Evolutionary conservation across 2,888 invertebrate species (phyloP), one percentile per base, ranked within the genome.

Genomic region (Galeruca laticollis): DNA sequence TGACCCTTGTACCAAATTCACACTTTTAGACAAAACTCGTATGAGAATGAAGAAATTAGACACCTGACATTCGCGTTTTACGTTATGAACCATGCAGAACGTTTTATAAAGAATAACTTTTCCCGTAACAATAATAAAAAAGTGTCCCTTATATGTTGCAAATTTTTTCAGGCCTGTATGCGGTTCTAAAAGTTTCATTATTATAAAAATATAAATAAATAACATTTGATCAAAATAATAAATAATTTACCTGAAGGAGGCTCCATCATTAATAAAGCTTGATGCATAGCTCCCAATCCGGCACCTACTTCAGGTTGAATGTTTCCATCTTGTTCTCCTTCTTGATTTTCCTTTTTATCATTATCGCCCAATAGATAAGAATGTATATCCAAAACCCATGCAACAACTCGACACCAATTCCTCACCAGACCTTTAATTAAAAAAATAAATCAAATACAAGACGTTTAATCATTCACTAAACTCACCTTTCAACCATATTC

Each of bases 311-410:
- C 82, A 8, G 78, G 80, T 5, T 78, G 79, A 20, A 71, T 73
- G 15, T 66, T 73, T 37, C 57, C 74, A 59, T 75, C 74, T 40
- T 77, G 75, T 20, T 76, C 75, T 82, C 74, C 83, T 77, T 75
- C 86, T 75, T 84, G 73, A 78, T 82, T 80, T 78, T 86, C 83
- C 43, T 76, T 77, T 40, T 78, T 82, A 56, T 81, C 80, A 60
- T 87, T 88, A 76, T 94, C 93, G 0, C 97, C 95, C 56, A 98
- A 87, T 65, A 98, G 86, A 83, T 98, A 98, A 0, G 97, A 97
- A 72, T 95, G 92, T 10, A 98, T 89, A 67, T 96, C 94, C 2
- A 98, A 86, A 21, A 93, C 82, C 88, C 94, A 96, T 0, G 98
- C 93, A 1, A 95, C 93, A 6, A 90, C 89, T 26, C 89, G 88